These are phyloP conservation scores for Xanthia icteritia DNA, from an alignment of 2,888 invertebrate genomes.

Conservation along the genomic window DNA sequence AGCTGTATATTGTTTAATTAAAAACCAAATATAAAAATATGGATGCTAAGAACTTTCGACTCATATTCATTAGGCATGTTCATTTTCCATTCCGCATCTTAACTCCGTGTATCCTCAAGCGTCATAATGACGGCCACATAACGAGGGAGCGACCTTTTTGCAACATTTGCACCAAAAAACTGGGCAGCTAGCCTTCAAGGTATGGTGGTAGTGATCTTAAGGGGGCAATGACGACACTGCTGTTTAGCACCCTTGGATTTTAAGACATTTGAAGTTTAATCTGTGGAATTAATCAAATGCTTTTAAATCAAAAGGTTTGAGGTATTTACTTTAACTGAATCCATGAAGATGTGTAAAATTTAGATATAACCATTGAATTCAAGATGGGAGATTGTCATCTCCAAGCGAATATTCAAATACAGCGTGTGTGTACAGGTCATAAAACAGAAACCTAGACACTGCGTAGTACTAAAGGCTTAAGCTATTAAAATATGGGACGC, in stretches of 20 bases:
- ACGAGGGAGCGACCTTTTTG: conserved; percentile 58
- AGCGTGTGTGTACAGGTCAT: too few species aligned
- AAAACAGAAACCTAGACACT: too few species aligned
- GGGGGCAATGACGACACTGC: conserved; percentile 2
- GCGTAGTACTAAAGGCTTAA: too few species aligned
- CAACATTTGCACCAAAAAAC: conserved; percentile 59
- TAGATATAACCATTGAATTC: too few species aligned
- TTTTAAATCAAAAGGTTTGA: too few species aligned
- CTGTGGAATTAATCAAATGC: background rate
- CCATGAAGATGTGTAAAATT: too few species aligned
- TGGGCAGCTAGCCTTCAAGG: conserved; percentile 36
- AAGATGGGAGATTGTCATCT: too few species aligned
- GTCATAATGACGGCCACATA: conserved; percentile 40
- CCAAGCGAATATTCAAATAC: too few species aligned
- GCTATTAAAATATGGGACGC: too few species aligned
- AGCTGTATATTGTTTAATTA: background rate
- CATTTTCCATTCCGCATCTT: conserved; percentile 7
- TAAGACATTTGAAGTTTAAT: background rate
- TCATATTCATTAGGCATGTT: background rate
- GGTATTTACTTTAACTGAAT: too few species aligned
- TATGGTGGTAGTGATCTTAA: conserved; percentile 46
- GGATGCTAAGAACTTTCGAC: background rate
- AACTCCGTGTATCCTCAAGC: conserved; percentile 11
- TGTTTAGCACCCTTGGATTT: background rate
- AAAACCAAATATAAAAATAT: background rate